These are phyloP conservation scores for Leptinotarsa undecemlineata DNA, from an alignment of 1,140 invertebrate species.

Conservation along the genomic window DNA sequence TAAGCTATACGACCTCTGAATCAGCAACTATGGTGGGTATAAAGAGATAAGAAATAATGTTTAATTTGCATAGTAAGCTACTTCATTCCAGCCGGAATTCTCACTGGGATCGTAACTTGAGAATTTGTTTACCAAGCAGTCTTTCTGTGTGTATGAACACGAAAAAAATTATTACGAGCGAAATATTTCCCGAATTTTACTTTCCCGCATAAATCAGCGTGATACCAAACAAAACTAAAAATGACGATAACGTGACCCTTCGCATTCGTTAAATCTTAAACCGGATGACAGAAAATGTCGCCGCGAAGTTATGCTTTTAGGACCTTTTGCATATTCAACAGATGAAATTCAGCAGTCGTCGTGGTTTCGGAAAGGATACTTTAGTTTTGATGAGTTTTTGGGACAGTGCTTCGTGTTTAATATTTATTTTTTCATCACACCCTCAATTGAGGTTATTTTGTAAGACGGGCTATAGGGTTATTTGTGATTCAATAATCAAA, in stretches of 20 bases:
- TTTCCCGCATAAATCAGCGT: background rate
- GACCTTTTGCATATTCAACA: too few species aligned
- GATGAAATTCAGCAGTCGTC: too few species aligned
- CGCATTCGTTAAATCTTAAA: too few species aligned
- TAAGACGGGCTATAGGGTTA: too few species aligned
- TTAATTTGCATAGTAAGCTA: slow-evolving; percentile 6
- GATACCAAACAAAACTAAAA: background rate
- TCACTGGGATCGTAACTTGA: background rate
- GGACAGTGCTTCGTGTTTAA: too few species aligned
- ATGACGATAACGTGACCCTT: background rate
- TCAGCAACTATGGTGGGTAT: background rate
- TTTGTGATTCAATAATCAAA: too few species aligned
- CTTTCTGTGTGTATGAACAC: background rate
- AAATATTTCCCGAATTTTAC: background rate
- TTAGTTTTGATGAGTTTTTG: too few species aligned
- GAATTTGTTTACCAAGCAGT: background rate
- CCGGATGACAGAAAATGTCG: too few species aligned
- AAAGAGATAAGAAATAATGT: slow-evolving; percentile 6
- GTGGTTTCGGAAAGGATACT: too few species aligned
- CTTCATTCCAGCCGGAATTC: background rate
- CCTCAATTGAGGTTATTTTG: too few species aligned
- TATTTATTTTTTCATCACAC: too few species aligned
- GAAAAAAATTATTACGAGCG: background rate
- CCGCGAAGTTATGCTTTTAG: too few species aligned
- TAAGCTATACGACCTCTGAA: background rate